Conservation (phyloP, 2,113 vertebrate genomes). For the Muntiacus muntjak region DNA sequence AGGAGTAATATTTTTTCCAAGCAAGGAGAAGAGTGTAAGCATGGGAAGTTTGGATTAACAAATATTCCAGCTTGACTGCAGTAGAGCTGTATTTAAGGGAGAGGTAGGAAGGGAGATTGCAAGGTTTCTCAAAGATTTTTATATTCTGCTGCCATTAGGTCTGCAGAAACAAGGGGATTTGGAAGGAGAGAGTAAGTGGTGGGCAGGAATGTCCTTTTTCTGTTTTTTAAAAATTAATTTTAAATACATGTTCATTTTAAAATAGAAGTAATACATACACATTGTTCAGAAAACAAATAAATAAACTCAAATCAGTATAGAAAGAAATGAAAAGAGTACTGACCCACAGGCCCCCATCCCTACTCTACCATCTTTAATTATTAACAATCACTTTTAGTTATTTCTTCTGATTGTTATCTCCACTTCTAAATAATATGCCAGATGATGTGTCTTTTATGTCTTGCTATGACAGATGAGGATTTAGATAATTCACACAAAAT, state of each 20-base stretch:
- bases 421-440: slow-evolving; percentile 13
- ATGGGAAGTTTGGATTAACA: background rate
- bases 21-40: background rate
- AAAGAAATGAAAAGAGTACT: background rate
- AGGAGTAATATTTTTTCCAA: slow-evolving; percentile 1
- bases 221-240: background rate
- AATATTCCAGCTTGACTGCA: background rate
- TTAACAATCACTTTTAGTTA: background rate
- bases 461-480: background rate
- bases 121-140: background rate
- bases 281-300: slow-evolving; percentile 26
- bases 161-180: background rate
- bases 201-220: background rate
- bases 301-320: background rate
- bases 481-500: background rate
- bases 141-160: background rate
- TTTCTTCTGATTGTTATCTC: slow-evolving; percentile 1
- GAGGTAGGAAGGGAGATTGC: background rate
- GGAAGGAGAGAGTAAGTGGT: background rate
- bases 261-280: background rate
- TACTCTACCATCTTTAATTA: slow-evolving; percentile 19
- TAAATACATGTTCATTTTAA: slow-evolving; percentile 30
- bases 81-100: background rate
- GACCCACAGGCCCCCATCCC: background rate
- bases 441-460: background rate